A percentile compares a stretch with the other conserved stretches of the same genome.
These are phyloP conservation scores for Vespertilio murinus DNA, from an alignment of 2,797 vertebrate genomes.

Conservation along the genomic window DNA sequence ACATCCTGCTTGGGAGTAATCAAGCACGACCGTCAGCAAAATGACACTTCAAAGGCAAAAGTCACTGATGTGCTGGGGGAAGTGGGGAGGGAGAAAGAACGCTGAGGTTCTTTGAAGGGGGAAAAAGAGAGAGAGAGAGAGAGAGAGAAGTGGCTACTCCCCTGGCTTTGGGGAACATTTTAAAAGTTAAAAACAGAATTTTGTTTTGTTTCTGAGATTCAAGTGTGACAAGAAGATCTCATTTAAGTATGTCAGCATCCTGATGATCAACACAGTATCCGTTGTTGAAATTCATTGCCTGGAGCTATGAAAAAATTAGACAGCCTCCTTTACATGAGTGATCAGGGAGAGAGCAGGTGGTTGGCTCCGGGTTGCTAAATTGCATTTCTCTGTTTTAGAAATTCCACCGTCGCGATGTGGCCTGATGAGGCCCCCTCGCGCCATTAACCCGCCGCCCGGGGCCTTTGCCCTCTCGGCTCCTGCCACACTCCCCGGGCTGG, in stretches of 20 bases:
- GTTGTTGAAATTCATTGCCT: slow-evolving; percentile 7
- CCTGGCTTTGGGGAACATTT: not conserved
- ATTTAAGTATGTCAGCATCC: not conserved
- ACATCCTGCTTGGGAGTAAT: not conserved
- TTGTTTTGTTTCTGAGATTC: not conserved
- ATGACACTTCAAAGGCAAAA: not conserved
- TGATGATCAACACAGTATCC: not conserved
- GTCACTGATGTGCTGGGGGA: rapidly evolving
- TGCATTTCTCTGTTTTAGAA: slow-evolving; percentile 93
- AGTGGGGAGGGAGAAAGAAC: not conserved
- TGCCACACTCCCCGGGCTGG: slow-evolving; percentile 90
- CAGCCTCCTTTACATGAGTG: slow-evolving; percentile 56
- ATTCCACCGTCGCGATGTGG: slow-evolving; percentile 84
- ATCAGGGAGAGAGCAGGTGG: slow-evolving; percentile 90
- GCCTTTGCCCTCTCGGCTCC: slow-evolving; percentile 83
- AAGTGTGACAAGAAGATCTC: not conserved
- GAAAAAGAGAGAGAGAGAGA: not conserved
- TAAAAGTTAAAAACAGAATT: not conserved
- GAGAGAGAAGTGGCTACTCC: not conserved
- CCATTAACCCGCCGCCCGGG: slow-evolving; percentile 86
- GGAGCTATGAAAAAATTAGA: not conserved
- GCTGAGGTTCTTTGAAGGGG: not conserved
- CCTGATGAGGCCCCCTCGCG: slow-evolving; percentile 85
- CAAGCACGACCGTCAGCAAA: rapidly evolving
- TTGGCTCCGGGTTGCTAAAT: slow-evolving; percentile 94